Evolutionary conservation across 1,140 invertebrate genomes (phyloP).

Genomic region (Cydia amplana): DNA sequence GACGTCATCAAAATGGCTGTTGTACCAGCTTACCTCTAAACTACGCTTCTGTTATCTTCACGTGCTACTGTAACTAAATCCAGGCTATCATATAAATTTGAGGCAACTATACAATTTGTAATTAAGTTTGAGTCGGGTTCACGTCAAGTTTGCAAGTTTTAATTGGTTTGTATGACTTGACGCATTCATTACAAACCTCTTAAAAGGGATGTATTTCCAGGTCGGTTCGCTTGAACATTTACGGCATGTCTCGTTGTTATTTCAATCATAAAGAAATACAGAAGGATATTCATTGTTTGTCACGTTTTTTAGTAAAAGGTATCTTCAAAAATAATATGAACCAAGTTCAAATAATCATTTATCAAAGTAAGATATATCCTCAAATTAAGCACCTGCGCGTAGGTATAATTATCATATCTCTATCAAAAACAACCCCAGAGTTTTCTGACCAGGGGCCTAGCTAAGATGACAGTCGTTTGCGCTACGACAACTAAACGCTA

Average conservation of each 20-base stretch:
- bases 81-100: not conserved
- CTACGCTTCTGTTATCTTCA: not conserved
- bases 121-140: conserved; percentile 40
- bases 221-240: not conserved
- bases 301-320: too few species aligned
- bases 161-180: conserved; percentile 46
- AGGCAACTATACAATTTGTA: conserved; percentile 25
- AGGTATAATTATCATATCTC: too few species aligned
- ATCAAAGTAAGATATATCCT: too few species aligned
- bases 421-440: too few species aligned
- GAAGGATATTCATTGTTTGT: not conserved
- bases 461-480: too few species aligned
- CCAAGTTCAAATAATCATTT: too few species aligned
- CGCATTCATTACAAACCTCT: conserved; percentile 41
- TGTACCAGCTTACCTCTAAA: not conserved
- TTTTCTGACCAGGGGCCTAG: too few species aligned
- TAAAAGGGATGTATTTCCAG: conserved; percentile 40
- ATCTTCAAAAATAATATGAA: too few species aligned
- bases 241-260: not conserved
- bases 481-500: too few species aligned
- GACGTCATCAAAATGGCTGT: not conserved
- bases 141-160: conserved; percentile 44
- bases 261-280: not conserved
- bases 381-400: too few species aligned
- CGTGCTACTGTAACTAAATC: not conserved